Evolutionary conservation across 2,113 vertebrate species (phyloP), one percentile per base, ranked within the genome.

Genomic region (Urocynchramus pylzowi): DNA sequence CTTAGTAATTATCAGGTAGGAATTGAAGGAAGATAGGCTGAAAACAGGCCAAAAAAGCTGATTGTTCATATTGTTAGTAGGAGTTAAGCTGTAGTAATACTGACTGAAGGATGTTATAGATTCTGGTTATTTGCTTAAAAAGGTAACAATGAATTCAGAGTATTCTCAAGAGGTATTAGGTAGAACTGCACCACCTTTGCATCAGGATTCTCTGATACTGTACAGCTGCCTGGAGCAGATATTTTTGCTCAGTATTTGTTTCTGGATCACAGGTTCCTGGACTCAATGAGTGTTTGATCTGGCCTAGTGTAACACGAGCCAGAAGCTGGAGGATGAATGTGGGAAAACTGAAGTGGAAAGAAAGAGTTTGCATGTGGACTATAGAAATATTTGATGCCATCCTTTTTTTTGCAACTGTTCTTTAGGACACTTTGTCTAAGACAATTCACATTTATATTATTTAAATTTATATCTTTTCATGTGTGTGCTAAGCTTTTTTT

Each of bases 221-320:
- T 35, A 33, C 24, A 68, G 49, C 26, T 85, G 26, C 35, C 54
- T 84, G 71, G 69, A 89, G 15, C 24, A 45, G 24, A 3, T 28
- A 13, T 11, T 67, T 47, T 75, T 54, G n/a, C 23, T 63, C 18
- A 22, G 57, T 35, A 20, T 27, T 75, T 83, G 26, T 85, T 75
- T 27, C 41, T 83, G 70, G 15, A 52, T 6, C 41, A 61, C 2
- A 26, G 30, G 39, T 23, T 71, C 53, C 33, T 76, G 63, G 44
- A 22, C n/a, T 41, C 1, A 0, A 17, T 35, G 6, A 70, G 19
- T 14, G 11, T 53, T 82, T 7, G 0, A 8, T 71, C 60, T n/a
- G 31, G 24, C 56, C 19, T 70, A 75, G 20, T 13, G 19, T 74
- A 67, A 57, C 24, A n/a, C 0, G 0, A 92, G 16, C 23, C 39